Evolutionary conservation across 2,113 vertebrate genomes (phyloP).

Genomic region (Cygnus atratus): DNA sequence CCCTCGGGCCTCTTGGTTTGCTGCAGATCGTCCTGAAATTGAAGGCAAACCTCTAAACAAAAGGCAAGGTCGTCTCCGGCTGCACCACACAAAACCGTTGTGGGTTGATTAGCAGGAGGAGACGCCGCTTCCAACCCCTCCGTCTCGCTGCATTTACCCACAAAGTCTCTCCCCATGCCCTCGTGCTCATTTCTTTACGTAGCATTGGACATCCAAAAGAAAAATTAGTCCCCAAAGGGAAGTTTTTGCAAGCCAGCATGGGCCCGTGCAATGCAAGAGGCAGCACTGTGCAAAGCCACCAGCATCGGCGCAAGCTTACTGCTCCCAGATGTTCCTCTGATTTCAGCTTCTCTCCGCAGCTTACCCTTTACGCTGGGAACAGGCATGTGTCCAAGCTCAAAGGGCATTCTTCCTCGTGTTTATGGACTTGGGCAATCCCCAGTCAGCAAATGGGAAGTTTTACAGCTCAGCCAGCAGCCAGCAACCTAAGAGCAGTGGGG

Average conservation of each 20-base stretch:
- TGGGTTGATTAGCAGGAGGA: neutral
- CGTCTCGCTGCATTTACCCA: rapidly evolving
- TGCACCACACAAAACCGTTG: neutral
- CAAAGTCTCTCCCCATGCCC: neutral
- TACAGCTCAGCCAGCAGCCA: no score
- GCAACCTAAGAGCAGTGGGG: rapidly evolving
- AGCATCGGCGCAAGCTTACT: no score
- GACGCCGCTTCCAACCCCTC: neutral
- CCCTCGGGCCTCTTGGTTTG: neutral
- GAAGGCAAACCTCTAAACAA: neutral
- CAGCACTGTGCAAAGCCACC: neutral
- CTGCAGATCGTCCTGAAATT: neutral
- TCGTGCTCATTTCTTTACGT: rapidly evolving
- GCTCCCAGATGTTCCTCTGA: neutral
- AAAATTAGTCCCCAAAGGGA: neutral
- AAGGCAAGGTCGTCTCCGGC: neutral
- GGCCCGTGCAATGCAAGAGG: neutral
- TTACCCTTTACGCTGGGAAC: neutral
- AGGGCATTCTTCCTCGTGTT: neutral
- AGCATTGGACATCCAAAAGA: neutral
- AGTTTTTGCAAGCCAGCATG: neutral
- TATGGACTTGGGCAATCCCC: neutral
- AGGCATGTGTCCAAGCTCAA: neutral
- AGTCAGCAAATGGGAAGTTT: neutral
- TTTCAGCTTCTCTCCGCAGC: neutral